Base-by-base conservation (phyloP, 2,888 invertebrate genomes). In the Acronicta leporina region DNA sequence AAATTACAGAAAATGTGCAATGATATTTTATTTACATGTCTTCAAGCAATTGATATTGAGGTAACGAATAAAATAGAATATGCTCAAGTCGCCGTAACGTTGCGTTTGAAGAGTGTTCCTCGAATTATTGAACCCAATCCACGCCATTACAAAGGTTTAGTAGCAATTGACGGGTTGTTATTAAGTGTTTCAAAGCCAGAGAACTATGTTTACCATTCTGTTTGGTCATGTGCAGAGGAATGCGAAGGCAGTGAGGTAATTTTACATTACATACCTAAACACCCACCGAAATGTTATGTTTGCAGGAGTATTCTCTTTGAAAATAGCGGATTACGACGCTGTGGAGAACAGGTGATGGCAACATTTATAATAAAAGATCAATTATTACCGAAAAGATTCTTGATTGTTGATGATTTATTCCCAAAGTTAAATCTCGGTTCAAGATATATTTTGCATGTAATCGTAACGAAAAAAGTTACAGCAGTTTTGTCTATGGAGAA, bases 161-260 rank as follows among this genome's bases (percentile, higher is more conserved):
- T 82, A n/a, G 67, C 75, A 10, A 84, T 85, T 55, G 79, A 85
- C 65, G 94, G 92, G 0, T 66, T 87, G 38, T 84, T 94, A 30
- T 58, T 91, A 54, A 76, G 81, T 20, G 57, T 88, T 42, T 84
- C 91, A 0, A 92, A 91, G 68, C 85, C 89, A 2, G 80, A 78
- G 15, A 86, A 80, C 44, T 91, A 90, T 59, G 89, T 90, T 14
- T 87, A 86, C 58, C 93, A 94, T 68, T 87, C 92, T 0, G 91
- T 94, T 45, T 94, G 94, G 94, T 88, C 89, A 0, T 94, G 94
- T 59, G 92, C 91, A n/a, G 94, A 94, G 76, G 88, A 92, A 64
- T 94, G 94, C 67, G 92, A 93, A 66, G 87, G 86, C 2, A 93
- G 83, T 62, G 92, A 94, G 78, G 83, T 91, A 6, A 87, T 94